Percentiles rank a stretch among this genome's conserved stretches.
Conservation (phyloP, 1,140 invertebrate genomes). For the Rhyacophila brunnea region DNA sequence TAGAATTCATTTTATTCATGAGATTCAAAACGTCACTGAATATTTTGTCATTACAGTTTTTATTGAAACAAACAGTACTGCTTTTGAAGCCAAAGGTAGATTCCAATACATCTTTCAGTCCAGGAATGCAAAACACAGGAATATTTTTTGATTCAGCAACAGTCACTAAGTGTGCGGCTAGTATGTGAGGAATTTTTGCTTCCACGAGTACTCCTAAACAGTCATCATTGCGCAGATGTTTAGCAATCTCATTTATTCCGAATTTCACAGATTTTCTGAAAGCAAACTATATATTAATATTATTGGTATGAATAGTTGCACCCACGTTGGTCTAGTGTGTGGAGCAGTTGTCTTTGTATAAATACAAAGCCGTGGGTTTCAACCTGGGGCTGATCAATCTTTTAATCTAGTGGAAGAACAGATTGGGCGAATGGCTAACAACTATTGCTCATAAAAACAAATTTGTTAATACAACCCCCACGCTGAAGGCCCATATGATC, state of each 20-base stretch:
- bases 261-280: constrained; percentile 25
- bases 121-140: constrained; percentile 21
- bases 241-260: constrained; percentile 26
- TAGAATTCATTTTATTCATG: constrained; percentile 1
- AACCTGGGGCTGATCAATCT: background rate
- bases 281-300: constrained; percentile 9
- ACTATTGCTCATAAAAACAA: no score
- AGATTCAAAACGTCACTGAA: background rate
- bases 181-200: constrained; percentile 20
- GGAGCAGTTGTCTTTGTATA: background rate
- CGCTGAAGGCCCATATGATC: no score
- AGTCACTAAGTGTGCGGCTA: constrained; percentile 19
- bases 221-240: constrained; percentile 13
- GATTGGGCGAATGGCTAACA: background rate
- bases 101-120: constrained; percentile 7
- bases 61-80: constrained; percentile 23
- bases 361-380: background rate
- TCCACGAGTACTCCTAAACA: constrained; percentile 27
- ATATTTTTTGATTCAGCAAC: constrained; percentile 13
- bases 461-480: no score
- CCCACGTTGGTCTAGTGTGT: background rate
- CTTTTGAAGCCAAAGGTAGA: constrained; percentile 22
- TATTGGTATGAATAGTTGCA: constrained; percentile 7
- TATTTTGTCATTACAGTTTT: background rate
- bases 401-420: background rate